Conservation (phyloP, 2,113 vertebrate species). For the Carollia perspicillata region DNA sequence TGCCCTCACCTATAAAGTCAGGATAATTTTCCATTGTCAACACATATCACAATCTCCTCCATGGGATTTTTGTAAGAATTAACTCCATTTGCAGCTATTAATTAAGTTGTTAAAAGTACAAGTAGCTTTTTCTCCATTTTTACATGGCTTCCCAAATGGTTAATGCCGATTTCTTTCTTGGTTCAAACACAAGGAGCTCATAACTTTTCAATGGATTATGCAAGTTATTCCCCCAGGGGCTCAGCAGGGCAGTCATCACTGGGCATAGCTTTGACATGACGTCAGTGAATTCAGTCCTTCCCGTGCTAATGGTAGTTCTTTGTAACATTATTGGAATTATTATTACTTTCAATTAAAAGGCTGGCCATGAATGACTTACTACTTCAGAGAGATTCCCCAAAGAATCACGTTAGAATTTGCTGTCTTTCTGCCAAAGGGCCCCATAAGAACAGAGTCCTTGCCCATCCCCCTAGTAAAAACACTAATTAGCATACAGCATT, state of each 20-base stretch:
- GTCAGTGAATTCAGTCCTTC: constrained; percentile 34
- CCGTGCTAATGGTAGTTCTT: constrained; percentile 56
- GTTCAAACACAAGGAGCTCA: constrained; percentile 57
- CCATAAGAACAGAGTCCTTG: constrained; percentile 20
- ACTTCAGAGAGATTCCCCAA: constrained; percentile 68
- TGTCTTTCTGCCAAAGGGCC: constrained; percentile 51
- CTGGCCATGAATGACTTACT: constrained; percentile 36
- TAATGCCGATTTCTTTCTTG: constrained; percentile 53
- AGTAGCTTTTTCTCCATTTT: constrained; percentile 63
- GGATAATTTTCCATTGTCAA: constrained; percentile 67
- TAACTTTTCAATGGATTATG: constrained; percentile 74
- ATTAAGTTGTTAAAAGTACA: constrained; percentile 68
- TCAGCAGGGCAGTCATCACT: constrained; percentile 38
- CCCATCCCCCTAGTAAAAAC: background rate
- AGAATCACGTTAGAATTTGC: constrained; percentile 1
- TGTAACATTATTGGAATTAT: constrained; percentile 71
- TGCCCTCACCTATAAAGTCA: constrained; percentile 66
- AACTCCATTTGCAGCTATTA: constrained; percentile 25
- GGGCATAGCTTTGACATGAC: constrained; percentile 58
- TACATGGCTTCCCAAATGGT: constrained; percentile 55
- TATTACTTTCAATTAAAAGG: constrained; percentile 69
- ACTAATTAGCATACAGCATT: constrained; percentile 69
- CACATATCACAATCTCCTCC: constrained; percentile 47
- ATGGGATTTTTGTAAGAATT: constrained; percentile 43
- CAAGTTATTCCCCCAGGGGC: constrained; percentile 66